These are phyloP conservation scores for Eucidaris tribuloides DNA, from an alignment of 35 echinoderm and acorn worm genomes.

Conservation along the genomic window DNA sequence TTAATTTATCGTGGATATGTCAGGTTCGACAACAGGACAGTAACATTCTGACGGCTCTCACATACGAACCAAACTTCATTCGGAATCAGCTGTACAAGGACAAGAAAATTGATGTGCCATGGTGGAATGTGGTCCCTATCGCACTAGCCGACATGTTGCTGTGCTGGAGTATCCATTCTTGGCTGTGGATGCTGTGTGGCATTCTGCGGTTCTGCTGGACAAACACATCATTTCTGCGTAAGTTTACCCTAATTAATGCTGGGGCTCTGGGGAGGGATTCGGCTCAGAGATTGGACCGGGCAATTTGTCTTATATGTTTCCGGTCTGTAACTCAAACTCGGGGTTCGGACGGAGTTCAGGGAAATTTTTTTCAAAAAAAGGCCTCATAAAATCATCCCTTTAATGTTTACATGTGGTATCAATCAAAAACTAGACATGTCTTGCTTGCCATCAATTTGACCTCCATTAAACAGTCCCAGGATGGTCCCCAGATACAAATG, in stretches of 20 bases:
- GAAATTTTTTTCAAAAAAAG: neutral
- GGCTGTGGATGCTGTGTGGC: constrained; percentile 65
- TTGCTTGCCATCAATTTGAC: no score
- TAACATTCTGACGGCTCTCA: constrained; percentile 72
- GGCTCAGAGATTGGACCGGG: no score
- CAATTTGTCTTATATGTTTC: neutral
- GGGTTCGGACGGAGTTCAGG: neutral
- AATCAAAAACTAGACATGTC: no score
- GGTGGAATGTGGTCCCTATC: neutral
- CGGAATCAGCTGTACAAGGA: neutral
- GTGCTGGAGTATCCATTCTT: constrained; percentile 51
- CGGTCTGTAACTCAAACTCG: neutral
- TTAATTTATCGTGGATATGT: no score
- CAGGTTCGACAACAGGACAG: constrained; percentile 59
- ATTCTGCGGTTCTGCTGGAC: constrained; percentile 66
- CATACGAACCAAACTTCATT: constrained; percentile 50
- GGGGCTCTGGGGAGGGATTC: no score
- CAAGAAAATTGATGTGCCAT: neutral
- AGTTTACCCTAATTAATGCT: neutral
- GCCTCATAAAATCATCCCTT: neutral
- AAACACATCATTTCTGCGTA: constrained; percentile 44
- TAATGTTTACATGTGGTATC: neutral
- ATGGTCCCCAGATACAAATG: no score
- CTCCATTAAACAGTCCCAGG: no score
- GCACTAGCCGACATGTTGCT: constrained; percentile 28